A percentile compares a stretch with the other conserved stretches of the same genome.
These are phyloP conservation scores for Phymastichus coffea DNA, from an alignment of 1,140 invertebrate genomes.

Conservation along the genomic window DNA sequence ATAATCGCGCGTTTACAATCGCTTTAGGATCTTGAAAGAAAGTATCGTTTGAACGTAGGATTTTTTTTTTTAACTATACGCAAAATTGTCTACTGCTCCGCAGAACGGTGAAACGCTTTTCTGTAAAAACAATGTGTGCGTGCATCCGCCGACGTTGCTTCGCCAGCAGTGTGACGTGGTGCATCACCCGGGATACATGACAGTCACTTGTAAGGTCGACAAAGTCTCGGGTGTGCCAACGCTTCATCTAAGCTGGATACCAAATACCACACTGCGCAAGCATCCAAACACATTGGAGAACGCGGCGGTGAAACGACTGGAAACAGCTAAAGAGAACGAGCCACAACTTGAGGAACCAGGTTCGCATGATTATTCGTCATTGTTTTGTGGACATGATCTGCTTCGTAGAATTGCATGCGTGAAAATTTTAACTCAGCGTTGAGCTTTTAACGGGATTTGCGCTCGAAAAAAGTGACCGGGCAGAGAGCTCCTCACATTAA, in stretches of 20 bases:
- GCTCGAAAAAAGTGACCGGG: no score
- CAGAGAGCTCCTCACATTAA: no score
- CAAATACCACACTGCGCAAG: constrained; percentile 84
- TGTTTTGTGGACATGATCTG: no score
- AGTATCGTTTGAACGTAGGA: no score
- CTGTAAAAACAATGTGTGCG: constrained; percentile 94
- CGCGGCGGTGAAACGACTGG: constrained; percentile 15
- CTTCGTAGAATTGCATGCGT: no score
- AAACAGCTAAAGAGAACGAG: constrained; percentile 21
- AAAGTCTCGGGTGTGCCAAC: constrained; percentile 75
- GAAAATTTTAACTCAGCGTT: no score
- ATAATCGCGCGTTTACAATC: no score
- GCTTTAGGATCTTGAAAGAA: no score
- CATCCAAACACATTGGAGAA: constrained; percentile 78
- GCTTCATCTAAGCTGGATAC: constrained; percentile 89
- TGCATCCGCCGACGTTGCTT: constrained; percentile 83
- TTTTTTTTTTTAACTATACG: no score
- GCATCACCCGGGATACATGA: constrained; percentile 90
- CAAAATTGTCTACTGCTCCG: neutral
- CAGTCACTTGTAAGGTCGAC: constrained; percentile 77
- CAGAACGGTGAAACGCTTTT: constrained; percentile 83
- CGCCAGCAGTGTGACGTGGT: constrained; percentile 77
- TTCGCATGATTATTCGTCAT: neutral
- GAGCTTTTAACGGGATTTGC: no score
- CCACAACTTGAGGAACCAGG: constrained; percentile 16